Evolutionary conservation across 23 tunicate genomes (phyloP), one percentile per base, ranked within the genome.

Genomic region (Styela clava): DNA sequence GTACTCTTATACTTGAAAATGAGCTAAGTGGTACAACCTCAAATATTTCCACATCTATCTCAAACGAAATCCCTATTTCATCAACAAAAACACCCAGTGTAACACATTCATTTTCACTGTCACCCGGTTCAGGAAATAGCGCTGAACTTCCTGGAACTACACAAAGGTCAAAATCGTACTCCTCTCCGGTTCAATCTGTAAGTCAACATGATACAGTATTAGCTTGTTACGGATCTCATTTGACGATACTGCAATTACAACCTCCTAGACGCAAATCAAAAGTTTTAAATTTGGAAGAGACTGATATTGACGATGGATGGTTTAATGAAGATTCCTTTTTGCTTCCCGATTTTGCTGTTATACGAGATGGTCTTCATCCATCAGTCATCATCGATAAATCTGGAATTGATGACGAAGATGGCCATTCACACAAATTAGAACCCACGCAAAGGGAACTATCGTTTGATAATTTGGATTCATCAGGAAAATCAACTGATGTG

Each of bases 361-460:
- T 76, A 12, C 52, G 37, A 44, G 65, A 76, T 27, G 81, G 81
- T 56, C 28, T 76, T 35, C 81, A 52, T 76, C 81, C 81, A 26
- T 76, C 81, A 1, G 81, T 76, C 9, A 76, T 76, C 27, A 27
- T 76, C 0, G 81, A 76, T 29, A 52, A 52, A 52, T 21, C 35
- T 24, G 64, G 23, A 7, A 22, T 27, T 25, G 30, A 27, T 67
- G 16, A 52, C 16, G 27, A 25, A 21, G 65, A 76, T 37, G 21
- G 1, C 19, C 34, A 71, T 32, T n/a, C 29, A 21, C 25, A 44
- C 18, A 76, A 52, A 24, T 33, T 29, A 5, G 65, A 52, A 51
- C 44, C 81, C 5, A 21, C 81, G 7, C 52, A 76, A 25, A 36
- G 81, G 24, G 81, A 76, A 29, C 1, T 76, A 25, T 33, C 64